Percentiles rank a stretch among this genome's conserved stretches.
Evolutionary conservation across 2,797 vertebrate species (phyloP).

Genomic region (Erpetoichthys calabaricus): DNA sequence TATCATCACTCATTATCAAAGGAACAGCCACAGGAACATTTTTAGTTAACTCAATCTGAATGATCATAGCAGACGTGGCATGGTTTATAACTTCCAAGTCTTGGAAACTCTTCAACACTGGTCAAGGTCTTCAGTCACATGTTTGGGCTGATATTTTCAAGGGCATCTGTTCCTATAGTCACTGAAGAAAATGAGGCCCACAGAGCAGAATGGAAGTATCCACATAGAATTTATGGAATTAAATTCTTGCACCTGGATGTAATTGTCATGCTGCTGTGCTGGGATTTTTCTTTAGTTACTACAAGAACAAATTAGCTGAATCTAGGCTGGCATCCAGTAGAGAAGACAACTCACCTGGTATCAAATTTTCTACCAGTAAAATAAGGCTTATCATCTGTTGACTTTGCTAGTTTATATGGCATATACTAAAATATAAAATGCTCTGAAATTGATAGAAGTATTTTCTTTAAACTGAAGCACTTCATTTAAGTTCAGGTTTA

Average conservation of each 20-base stretch:
- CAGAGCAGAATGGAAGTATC: slow-evolving; percentile 63
- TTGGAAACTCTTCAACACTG: slow-evolving; percentile 58
- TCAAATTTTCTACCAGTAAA: slow-evolving; percentile 57
- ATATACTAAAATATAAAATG: background rate
- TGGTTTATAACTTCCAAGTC: slow-evolving; percentile 57
- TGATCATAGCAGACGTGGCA: slow-evolving; percentile 55
- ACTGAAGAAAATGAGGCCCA: slow-evolving; percentile 58
- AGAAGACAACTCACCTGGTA: slow-evolving; percentile 75
- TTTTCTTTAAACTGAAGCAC: too few relatives aligned
- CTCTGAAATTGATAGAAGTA: slow-evolving; percentile 1
- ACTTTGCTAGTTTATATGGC: background rate
- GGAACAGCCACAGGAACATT: slow-evolving; percentile 51
- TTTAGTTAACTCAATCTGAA: slow-evolving; percentile 53
- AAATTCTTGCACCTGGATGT: slow-evolving; percentile 96
- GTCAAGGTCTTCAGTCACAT: slow-evolving; percentile 51
- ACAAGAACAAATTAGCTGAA: slow-evolving; percentile 88
- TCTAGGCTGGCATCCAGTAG: slow-evolving; percentile 82
- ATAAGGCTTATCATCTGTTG: slow-evolving; percentile 51
- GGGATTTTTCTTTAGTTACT: slow-evolving; percentile 76
- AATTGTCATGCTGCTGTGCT: slow-evolving; percentile 90
- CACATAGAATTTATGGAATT: slow-evolving; percentile 95
- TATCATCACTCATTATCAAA: slow-evolving; percentile 58
- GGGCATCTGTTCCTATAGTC: slow-evolving; percentile 75
- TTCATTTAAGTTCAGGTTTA: too few relatives aligned
- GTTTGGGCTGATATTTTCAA: slow-evolving; percentile 56